These are phyloP conservation scores for Chionomys nivalis DNA, from an alignment of 2,113 vertebrate genomes.

Conservation along the genomic window DNA sequence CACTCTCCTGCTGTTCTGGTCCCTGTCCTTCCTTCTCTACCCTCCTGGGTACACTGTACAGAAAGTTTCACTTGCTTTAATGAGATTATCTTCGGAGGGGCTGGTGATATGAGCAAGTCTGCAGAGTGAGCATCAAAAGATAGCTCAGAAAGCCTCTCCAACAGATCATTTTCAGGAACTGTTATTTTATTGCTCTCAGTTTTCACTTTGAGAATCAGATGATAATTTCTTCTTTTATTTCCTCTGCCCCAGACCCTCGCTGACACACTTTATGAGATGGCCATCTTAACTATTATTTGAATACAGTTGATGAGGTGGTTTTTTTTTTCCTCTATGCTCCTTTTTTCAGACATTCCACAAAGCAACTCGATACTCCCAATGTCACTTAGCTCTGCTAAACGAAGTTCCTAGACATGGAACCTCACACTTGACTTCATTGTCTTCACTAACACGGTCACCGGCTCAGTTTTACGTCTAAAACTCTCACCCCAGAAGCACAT, in stretches of 20 bases:
- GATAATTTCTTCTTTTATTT: not conserved
- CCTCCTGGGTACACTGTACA: not conserved
- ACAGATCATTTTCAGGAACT: not conserved
- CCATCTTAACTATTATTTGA: slow-evolving; percentile 35
- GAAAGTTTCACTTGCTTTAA: not conserved
- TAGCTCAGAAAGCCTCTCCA: not conserved
- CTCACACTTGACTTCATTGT: not conserved
- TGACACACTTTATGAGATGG: not conserved
- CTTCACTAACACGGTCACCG: not conserved
- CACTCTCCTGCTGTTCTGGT: not conserved
- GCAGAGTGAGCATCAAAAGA: not conserved
- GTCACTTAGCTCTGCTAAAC: not conserved
- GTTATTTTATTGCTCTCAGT: not conserved
- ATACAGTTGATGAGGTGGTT: not conserved
- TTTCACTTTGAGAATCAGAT: not conserved
- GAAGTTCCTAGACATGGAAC: slow-evolving; percentile 11
- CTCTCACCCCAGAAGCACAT: not conserved
- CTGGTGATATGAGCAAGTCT: not conserved
- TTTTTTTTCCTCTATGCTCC: not conserved
- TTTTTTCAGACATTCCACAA: not conserved
- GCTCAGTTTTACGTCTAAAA: not conserved
- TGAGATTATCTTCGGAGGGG: not conserved
- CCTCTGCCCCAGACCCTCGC: not conserved
- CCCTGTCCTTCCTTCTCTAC: too few relatives aligned
- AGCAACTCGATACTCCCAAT: not conserved